Conservation (phyloP, 2,888 invertebrate species). For the Amblyjoppa fuscipennis region DNA sequence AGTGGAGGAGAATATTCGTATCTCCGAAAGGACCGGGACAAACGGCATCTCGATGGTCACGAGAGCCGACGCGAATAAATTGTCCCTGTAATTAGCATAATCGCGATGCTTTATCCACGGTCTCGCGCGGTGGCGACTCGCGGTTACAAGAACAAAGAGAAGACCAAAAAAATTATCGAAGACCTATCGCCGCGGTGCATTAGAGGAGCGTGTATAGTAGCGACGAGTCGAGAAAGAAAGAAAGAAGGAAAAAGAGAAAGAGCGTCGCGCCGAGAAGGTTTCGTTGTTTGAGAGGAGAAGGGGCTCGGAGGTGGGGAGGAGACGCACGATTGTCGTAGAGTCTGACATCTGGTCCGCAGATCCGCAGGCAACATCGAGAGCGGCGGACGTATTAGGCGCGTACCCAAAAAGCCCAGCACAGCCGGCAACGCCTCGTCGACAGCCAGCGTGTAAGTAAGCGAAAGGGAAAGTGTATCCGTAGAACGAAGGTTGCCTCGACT, state of each 20-base stretch:
- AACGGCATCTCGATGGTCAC: not conserved
- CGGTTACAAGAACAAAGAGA: not conserved
- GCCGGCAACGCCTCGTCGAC: conserved; percentile 17
- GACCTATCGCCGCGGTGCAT: not conserved
- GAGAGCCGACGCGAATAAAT: conserved; percentile 62
- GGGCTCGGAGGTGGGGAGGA: conserved; percentile 44
- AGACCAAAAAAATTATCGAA: conserved; percentile 3
- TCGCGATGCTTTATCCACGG: conserved; percentile 49
- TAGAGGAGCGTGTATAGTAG: conserved; percentile 10
- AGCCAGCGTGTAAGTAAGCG: not conserved
- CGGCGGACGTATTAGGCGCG: conserved; percentile 18
- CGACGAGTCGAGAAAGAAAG: not conserved
- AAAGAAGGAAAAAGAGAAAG: not conserved
- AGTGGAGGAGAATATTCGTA: conserved; percentile 45
- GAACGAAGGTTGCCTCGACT: conserved; percentile 4
- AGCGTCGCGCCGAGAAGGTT: conserved; percentile 25
- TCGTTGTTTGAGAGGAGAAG: conserved; percentile 26
- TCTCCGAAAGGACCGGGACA: conserved; percentile 11
- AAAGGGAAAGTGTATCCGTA: conserved; percentile 15
- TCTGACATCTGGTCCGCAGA: conserved; percentile 80
- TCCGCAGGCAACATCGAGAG: conserved; percentile 57
- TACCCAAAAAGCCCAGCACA: conserved; percentile 29
- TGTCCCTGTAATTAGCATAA: conserved; percentile 71
- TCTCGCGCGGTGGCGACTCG: not conserved
- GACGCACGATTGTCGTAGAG: conserved; percentile 49